These are phyloP conservation scores for Drosophila murphyi DNA, from an alignment of 1,140 invertebrate species.

Conservation along the genomic window DNA sequence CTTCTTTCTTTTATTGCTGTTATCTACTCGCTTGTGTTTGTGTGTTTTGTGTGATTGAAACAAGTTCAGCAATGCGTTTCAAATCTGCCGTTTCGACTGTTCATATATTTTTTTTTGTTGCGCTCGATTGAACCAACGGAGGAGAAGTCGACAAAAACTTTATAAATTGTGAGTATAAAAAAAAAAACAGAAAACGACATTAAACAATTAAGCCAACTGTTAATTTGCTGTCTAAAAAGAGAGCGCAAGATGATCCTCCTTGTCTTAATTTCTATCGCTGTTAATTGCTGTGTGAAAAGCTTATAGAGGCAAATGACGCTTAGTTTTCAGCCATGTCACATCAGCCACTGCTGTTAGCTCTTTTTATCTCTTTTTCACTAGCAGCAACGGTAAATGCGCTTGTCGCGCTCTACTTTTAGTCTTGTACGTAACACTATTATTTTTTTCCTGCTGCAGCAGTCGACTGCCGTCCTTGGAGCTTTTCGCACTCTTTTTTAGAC, in stretches of 20 bases:
- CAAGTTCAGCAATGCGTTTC: slow-evolving; percentile 75
- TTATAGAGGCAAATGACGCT: slow-evolving; percentile 53
- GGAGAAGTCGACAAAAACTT: slow-evolving; percentile 25
- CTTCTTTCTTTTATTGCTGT: slow-evolving; percentile 31
- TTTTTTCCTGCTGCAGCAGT: slow-evolving; percentile 16
- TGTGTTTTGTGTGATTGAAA: slow-evolving; percentile 39
- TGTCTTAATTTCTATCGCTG: slow-evolving; percentile 13
- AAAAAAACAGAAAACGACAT: slow-evolving; percentile 3
- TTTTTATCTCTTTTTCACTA: slow-evolving; percentile 4
- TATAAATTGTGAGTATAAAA: slow-evolving; percentile 40
- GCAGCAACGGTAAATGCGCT: slow-evolving; percentile 48
- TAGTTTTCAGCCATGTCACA: slow-evolving; percentile 53
- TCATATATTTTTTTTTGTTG: slow-evolving; percentile 56
- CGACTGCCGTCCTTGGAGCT: slow-evolving; percentile 31
- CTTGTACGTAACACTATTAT: slow-evolving; percentile 14
- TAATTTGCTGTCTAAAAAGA: slow-evolving; percentile 13
- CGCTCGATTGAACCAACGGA: slow-evolving; percentile 61
- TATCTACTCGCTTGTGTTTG: slow-evolving; percentile 20
- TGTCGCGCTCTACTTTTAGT: slow-evolving; percentile 45
- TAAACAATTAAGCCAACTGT: slow-evolving; percentile 22
- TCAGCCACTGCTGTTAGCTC: slow-evolving; percentile 37
- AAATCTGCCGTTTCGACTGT: slow-evolving; percentile 56
- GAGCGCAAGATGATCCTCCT: slow-evolving; percentile 4
- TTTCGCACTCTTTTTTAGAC: not conserved
- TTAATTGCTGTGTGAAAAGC: slow-evolving; percentile 50